Percentiles rank a stretch among this genome's conserved stretches.
Conservation (phyloP, 2,113 vertebrate species). For the Leptobrachium leishanense region DNA sequence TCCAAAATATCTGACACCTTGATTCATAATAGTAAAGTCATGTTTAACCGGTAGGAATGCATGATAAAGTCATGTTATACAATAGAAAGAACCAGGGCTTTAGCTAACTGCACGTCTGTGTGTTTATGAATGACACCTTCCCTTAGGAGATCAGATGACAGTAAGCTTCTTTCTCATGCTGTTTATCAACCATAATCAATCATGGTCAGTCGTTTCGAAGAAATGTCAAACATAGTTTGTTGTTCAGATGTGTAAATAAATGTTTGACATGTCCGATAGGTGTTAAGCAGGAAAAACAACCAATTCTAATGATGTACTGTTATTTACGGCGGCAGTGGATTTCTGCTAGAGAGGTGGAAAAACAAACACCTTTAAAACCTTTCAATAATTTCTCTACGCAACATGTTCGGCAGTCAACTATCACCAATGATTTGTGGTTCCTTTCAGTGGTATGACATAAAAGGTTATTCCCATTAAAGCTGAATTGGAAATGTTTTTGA, state of each 20-base stretch:
- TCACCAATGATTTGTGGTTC: slow-evolving; percentile 2
- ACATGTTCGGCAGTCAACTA: background rate
- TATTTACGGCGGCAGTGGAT: slow-evolving; percentile 21
- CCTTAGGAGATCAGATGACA: slow-evolving; percentile 24
- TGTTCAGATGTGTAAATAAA: slow-evolving; percentile 30
- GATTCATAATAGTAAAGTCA: slow-evolving; percentile 14
- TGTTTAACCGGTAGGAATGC: slow-evolving; percentile 6
- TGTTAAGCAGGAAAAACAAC: slow-evolving; percentile 30
- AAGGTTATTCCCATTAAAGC: background rate
- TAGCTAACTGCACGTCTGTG: slow-evolving; percentile 20
- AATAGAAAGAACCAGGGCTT: slow-evolving; percentile 14
- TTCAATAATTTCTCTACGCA: slow-evolving; percentile 24
- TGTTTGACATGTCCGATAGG: slow-evolving; percentile 35
- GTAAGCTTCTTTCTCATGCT: slow-evolving; percentile 30
- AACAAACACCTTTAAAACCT: slow-evolving; percentile 25
- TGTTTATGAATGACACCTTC: slow-evolving; percentile 28
- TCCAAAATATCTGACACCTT: slow-evolving; percentile 12
- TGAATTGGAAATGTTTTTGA: slow-evolving; percentile 5
- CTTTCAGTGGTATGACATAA: background rate
- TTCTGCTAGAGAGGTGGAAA: slow-evolving; percentile 16
- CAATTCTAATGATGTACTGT: slow-evolving; percentile 24
- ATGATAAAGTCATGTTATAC: slow-evolving; percentile 7
- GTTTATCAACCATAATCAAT: slow-evolving; percentile 39
- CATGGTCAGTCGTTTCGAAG: slow-evolving; percentile 43
- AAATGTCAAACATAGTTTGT: slow-evolving; percentile 37